These are phyloP conservation scores for Cydia strobilella DNA, from an alignment of 1,140 invertebrate species.

Conservation along the genomic window DNA sequence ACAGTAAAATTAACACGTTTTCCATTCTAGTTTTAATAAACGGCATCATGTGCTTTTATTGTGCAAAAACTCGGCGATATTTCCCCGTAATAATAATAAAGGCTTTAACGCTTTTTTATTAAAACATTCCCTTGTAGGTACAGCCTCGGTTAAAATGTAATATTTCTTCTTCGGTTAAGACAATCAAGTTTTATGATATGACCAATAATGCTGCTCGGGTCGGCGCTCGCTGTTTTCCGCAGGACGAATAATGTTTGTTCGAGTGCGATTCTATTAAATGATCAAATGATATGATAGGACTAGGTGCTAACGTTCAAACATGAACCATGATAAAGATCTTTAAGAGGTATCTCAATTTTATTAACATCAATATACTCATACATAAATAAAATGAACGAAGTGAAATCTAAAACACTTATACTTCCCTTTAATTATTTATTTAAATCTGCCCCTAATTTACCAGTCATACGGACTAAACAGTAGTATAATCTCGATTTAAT, in stretches of 20 bases:
- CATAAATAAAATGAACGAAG: background rate
- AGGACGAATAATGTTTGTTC: constrained; percentile 17
- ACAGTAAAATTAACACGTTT: constrained; percentile 41
- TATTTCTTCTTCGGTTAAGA: constrained; percentile 24
- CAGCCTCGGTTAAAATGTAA: constrained; percentile 2
- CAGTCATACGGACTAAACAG: constrained; percentile 36
- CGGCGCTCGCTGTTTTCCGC: constrained; percentile 18
- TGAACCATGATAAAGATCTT: background rate
- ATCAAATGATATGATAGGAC: constrained; percentile 12
- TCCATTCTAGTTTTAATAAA: constrained; percentile 14
- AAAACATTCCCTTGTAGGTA: constrained; percentile 10
- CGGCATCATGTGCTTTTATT: background rate
- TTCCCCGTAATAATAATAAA: constrained; percentile 8
- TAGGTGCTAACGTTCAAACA: constrained; percentile 1
- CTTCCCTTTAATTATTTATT: background rate
- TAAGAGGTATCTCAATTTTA: background rate
- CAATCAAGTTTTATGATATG: constrained; percentile 28
- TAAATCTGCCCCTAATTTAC: constrained; percentile 32
- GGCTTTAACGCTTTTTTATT: constrained; percentile 13
- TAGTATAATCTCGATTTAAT: constrained; percentile 45
- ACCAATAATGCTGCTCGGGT: constrained; percentile 15
- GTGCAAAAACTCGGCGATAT: background rate
- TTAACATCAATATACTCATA: background rate
- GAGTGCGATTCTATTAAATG: constrained; percentile 21
- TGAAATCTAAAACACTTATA: background rate